Evolutionary conservation across 2,888 invertebrate genomes (phyloP), one percentile per base, ranked within the genome.

Genomic region (Torymus auratus): DNA sequence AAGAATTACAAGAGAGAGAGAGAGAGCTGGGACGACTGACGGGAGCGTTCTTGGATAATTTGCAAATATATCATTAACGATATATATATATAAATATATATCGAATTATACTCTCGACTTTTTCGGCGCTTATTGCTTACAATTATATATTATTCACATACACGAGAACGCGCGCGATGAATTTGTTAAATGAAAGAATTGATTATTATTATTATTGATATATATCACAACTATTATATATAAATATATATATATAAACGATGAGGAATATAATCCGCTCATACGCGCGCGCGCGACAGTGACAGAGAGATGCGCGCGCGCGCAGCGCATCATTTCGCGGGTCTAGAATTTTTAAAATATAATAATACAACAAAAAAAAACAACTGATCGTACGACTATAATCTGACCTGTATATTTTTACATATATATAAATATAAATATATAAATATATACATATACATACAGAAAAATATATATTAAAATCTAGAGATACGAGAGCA

Each of bases 381-480:
- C n/a, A 78, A 88, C 86, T 87, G 87, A 88, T 86, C 87, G 87
- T 87, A 88, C 87, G 87, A 88, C 85, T 88, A 88, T 88, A 88
- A 88, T 84, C 86, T 86, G 87, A 88, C 85, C 87, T 88, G 89
- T 89, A 89, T 89, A 89, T 89, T 89, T 89, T 89, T 88, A 88
- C 89, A 89, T 80, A 83, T 73, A 80, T 41, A 71, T 81, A 74
- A 60, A 78, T 15, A 81, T 58, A 84, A 77, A 83, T 62, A 78
- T 17, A 80, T 73, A 73, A 53, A 79, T 20, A 74, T 11, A 77
- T 60, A 81, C 23, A 60, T 23, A 72, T 17, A 78, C 55, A 67
- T 2, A 68, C 15, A 65, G 28, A 73, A 15, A 56, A 20, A 58
- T 55, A 58, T 73, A 84, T 74, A 79, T 69, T 70, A 69, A 76